Conservation (phyloP, 1,140 invertebrate genomes). For the Rhizoglyphus robini region DNA sequence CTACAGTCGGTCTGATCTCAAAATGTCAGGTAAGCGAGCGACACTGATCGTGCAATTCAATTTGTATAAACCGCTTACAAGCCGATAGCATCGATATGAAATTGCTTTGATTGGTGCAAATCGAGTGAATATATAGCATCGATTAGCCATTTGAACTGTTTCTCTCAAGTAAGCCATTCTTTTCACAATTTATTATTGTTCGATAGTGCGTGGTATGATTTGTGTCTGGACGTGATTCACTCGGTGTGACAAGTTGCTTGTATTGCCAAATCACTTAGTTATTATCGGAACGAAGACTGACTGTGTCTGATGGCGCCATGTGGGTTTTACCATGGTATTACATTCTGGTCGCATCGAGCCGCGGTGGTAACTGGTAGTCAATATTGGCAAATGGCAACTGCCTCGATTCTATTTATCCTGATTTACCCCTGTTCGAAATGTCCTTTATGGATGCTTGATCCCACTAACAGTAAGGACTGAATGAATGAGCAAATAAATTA, state of each 20-base stretch:
- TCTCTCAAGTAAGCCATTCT: neutral
- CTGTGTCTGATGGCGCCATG: neutral
- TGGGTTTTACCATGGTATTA: neutral
- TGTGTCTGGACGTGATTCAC: neutral
- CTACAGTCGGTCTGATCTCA: too few species aligned
- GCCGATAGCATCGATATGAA: conserved; percentile 5
- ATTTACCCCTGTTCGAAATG: too few species aligned
- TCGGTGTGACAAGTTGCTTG: too few species aligned
- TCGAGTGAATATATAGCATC: conserved; percentile 3
- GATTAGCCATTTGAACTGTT: neutral
- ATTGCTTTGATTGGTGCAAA: neutral
- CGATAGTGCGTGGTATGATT: conserved; percentile 6
- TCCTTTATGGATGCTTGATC: neutral
- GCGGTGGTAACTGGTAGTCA: too few species aligned
- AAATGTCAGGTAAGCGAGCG: too few species aligned
- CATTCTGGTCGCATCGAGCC: neutral
- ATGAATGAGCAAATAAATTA: neutral
- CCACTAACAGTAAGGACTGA: neutral
- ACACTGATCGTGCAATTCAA: too few species aligned
- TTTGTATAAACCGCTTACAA: too few species aligned
- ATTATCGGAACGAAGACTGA: too few species aligned
- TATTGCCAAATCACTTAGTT: too few species aligned
- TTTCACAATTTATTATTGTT: neutral
- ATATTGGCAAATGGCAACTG: neutral
- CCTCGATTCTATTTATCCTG: neutral